Conservation (phyloP, 2,797 vertebrate genomes). For the Microchirus variegatus region DNA sequence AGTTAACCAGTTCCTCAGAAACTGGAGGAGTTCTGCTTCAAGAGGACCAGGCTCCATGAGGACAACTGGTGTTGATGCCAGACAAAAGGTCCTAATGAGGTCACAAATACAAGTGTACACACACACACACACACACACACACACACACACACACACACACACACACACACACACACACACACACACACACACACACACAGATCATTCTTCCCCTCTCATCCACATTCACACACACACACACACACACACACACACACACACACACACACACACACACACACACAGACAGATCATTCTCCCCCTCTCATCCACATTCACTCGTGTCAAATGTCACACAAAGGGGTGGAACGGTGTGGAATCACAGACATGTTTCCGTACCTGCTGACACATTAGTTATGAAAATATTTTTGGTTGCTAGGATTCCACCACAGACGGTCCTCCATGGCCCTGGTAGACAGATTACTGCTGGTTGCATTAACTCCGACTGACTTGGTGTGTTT, state of each 20-base stretch:
- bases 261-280: slow-evolving; percentile 16
- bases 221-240: no score
- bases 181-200: slow-evolving; percentile 25
- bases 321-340: slow-evolving; percentile 65
- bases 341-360: slow-evolving; percentile 59
- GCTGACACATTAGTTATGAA: slow-evolving; percentile 48
- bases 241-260: no score
- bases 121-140: slow-evolving; percentile 30
- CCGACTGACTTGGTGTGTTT: slow-evolving; percentile 40
- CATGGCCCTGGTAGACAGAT: slow-evolving; percentile 45
- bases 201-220: slow-evolving; percentile 32
- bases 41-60: no score
- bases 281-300: slow-evolving; percentile 46
- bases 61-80: no score
- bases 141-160: no score
- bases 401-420: slow-evolving; percentile 61
- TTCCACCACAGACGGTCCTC: slow-evolving; percentile 52
- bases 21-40: no score
- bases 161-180: no score
- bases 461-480: slow-evolving; percentile 66
- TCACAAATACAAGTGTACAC: slow-evolving; percentile 20
- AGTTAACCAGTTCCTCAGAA: no score
- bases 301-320: slow-evolving; percentile 46
- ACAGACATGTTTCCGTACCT: slow-evolving; percentile 19
- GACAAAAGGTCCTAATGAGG: no score